These are phyloP conservation scores for Odocoileus hemionus DNA, from an alignment of 2,113 vertebrate species.

Conservation along the genomic window DNA sequence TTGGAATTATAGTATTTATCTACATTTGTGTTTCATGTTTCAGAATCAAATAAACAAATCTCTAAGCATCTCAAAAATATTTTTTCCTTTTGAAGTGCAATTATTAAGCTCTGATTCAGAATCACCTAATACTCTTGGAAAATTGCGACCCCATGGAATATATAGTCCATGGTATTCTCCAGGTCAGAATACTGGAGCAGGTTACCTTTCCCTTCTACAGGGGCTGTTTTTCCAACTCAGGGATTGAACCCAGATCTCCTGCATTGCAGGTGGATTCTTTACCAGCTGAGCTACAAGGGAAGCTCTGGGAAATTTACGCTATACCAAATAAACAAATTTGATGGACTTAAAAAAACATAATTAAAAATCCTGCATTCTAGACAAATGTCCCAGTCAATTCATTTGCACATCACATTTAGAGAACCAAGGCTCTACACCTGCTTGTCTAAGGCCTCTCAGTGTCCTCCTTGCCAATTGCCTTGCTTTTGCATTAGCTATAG, in stretches of 20 bases:
- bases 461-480: background rate
- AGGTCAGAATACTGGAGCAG: background rate
- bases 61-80: background rate
- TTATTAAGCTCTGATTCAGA: background rate
- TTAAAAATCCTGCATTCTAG: background rate
- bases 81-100: background rate
- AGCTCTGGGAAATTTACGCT: background rate
- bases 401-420: background rate
- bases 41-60: background rate
- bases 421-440: background rate
- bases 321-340: background rate
- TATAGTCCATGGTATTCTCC: background rate
- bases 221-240: background rate
- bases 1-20: background rate
- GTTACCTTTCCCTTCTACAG: background rate
- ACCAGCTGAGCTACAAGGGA: background rate
- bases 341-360: background rate
- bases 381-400: background rate
- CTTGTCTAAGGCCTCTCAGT: background rate
- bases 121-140: background rate
- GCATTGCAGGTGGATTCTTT: background rate
- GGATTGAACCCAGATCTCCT: background rate
- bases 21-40: background rate
- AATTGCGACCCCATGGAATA: accelerated
- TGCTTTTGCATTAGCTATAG: background rate